Percentiles rank a stretch among this genome's conserved stretches.
These are phyloP conservation scores for Coelopa frigida DNA, from an alignment of 1,140 invertebrate species.

Conservation along the genomic window DNA sequence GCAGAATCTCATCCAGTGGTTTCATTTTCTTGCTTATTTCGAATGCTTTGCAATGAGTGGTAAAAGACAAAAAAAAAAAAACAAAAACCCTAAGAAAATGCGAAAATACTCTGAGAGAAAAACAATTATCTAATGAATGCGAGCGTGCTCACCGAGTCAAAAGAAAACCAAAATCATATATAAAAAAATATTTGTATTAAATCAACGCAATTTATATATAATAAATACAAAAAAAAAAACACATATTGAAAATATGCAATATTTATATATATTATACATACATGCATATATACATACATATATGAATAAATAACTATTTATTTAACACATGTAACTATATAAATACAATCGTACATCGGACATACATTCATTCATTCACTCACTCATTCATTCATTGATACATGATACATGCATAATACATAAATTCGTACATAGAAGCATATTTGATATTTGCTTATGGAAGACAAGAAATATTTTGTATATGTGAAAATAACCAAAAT, in stretches of 20 bases:
- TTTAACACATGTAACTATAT: neutral
- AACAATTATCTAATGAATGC: neutral
- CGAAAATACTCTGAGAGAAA: neutral
- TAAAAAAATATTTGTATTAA: neutral
- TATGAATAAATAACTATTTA: neutral
- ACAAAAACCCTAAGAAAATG: neutral
- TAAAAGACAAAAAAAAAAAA: neutral
- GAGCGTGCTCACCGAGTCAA: too few species aligned
- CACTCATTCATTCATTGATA: neutral
- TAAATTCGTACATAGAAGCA: constrained; percentile 6
- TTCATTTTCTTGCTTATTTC: too few species aligned
- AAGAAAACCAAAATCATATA: too few species aligned
- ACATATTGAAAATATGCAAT: constrained; percentile 4
- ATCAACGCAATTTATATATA: neutral
- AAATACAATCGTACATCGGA: constrained; percentile 1
- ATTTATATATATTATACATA: neutral
- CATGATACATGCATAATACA: constrained; percentile 2
- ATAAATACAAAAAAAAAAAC: constrained; percentile 2
- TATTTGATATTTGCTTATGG: constrained; percentile 9
- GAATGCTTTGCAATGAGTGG: too few species aligned
- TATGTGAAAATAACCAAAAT: neutral
- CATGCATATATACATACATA: constrained; percentile 5
- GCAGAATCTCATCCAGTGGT: too few species aligned
- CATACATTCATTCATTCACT: neutral
- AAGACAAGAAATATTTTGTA: constrained; percentile 3